phyloP scores from a whole-genome alignment of 2,113 vertebrate genomes.

The Onychorhynchus coronatus region DNA sequence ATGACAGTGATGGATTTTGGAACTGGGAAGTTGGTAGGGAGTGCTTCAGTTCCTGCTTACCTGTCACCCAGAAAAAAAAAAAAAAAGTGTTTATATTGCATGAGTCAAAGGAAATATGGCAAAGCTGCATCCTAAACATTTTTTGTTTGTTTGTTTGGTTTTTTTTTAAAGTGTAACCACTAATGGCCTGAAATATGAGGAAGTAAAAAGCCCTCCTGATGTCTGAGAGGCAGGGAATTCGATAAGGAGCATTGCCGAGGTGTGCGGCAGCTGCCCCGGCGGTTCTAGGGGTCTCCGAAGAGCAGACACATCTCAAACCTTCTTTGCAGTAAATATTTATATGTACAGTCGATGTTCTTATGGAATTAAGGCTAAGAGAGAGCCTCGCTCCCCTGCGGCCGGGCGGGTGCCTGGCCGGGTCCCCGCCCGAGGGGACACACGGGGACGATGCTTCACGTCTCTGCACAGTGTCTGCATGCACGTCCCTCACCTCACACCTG shows the following conservation, averaged over 20 bases:
- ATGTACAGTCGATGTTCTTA: slow-evolving; percentile 67
- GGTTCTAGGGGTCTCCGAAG: slow-evolving; percentile 56
- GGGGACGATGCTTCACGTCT: neutral
- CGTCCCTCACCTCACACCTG: slow-evolving; percentile 21
- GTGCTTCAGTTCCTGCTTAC: slow-evolving; percentile 61
- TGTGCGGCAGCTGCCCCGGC: slow-evolving; percentile 8
- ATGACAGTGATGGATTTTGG: neutral
- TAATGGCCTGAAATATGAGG: slow-evolving; percentile 8
- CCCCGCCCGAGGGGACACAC: accelerated
- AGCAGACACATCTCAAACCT: slow-evolving; percentile 67
- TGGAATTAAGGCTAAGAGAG: slow-evolving; percentile 43
- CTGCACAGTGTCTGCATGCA: slow-evolving; percentile 64
- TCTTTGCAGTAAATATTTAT: slow-evolving; percentile 69
- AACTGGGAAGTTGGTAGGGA: slow-evolving; percentile 34
- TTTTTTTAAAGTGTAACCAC: neutral
- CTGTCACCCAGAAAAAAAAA: neutral
- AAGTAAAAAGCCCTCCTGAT: neutral
- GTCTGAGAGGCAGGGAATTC: slow-evolving; percentile 17
- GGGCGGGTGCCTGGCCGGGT: neutral
- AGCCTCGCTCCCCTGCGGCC: neutral
- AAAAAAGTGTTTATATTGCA: slow-evolving; percentile 10
- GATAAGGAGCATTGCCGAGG: neutral
- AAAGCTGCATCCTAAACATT: slow-evolving; percentile 37
- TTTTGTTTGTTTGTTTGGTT: neutral
- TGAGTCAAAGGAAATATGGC: slow-evolving; percentile 43